Evolutionary conservation across 2,797 vertebrate genomes (phyloP).

Genomic region (Sebastes hopkinsi): DNA sequence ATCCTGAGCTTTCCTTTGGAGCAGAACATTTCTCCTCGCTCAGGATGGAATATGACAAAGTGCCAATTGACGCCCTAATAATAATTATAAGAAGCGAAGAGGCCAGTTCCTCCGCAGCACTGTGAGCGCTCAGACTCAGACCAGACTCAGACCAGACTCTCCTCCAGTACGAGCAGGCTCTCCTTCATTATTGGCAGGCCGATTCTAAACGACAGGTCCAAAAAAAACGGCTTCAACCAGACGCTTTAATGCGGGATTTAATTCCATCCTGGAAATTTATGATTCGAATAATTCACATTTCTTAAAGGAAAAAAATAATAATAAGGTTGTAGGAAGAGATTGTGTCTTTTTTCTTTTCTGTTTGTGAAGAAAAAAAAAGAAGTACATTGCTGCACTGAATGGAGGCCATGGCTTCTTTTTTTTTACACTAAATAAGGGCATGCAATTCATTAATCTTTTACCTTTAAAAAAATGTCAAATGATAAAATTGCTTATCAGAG

Average conservation of each 20-base stretch:
- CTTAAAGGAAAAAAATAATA: neutral
- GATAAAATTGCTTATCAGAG: neutral
- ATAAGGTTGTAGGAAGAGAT: neutral
- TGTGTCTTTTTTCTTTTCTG: neutral
- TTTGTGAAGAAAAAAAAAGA: neutral
- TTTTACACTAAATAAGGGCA: neutral
- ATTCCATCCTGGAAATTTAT: slow-evolving; percentile 50
- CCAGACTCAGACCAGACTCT: neutral
- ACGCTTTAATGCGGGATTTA: slow-evolving; percentile 50
- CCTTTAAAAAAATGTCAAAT: neutral
- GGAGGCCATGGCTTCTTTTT: neutral
- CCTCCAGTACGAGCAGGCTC: neutral
- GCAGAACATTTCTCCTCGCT: slow-evolving; percentile 18
- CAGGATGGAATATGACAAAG: slow-evolving; percentile 43
- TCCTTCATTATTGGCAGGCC: slow-evolving; percentile 34
- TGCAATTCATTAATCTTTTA: neutral
- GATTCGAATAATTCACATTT: slow-evolving; percentile 58
- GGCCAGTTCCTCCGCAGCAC: slow-evolving; percentile 9
- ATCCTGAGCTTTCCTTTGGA: slow-evolving; percentile 17
- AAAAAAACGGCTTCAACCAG: slow-evolving; percentile 22
- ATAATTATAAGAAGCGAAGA: neutral
- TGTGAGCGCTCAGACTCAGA: slow-evolving; percentile 23
- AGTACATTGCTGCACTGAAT: neutral
- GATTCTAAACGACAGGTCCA: slow-evolving; percentile 37
- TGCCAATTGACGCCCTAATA: slow-evolving; percentile 34